These are phyloP conservation scores for Oophaga sylvatica DNA, from an alignment of 2,797 vertebrate genomes.

Conservation along the genomic window DNA sequence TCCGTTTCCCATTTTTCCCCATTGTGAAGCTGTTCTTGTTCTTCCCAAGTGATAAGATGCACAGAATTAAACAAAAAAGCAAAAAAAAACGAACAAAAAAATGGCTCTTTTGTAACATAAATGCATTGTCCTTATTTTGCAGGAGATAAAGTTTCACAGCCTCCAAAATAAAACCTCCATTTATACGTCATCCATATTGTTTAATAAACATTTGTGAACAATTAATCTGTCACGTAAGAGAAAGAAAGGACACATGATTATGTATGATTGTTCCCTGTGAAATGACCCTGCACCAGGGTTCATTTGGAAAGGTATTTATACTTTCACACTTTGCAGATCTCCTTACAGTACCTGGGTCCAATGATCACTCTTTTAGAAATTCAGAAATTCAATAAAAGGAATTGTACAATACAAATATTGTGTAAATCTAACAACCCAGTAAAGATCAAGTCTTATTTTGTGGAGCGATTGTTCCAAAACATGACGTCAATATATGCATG, in stretches of 20 bases:
- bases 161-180: conserved; percentile 17
- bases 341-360: not conserved
- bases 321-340: not conserved
- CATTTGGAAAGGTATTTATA: not conserved
- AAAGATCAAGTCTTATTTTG: not conserved
- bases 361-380: not conserved
- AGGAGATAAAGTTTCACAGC: conserved; percentile 23
- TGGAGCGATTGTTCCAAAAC: not conserved
- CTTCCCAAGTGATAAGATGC: not conserved
- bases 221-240: not conserved
- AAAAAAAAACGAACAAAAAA: not conserved
- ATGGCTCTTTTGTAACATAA: not conserved
- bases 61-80: no score
- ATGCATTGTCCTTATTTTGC: not conserved
- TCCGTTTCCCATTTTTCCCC: not conserved
- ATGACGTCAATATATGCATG: not conserved
- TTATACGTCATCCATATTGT: conserved; percentile 1
- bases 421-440: not conserved
- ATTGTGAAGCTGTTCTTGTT: not conserved
- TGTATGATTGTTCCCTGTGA: conserved; percentile 18
- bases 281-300: not conserved
- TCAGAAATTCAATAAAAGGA: not conserved
- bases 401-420: not conserved
- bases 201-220: conserved; percentile 25
- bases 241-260: conserved; percentile 10